Evolutionary conservation across 30 jellyfish, hydroid and myxozoan species (phyloP).

Genomic region (Catostylus mosaicus): DNA sequence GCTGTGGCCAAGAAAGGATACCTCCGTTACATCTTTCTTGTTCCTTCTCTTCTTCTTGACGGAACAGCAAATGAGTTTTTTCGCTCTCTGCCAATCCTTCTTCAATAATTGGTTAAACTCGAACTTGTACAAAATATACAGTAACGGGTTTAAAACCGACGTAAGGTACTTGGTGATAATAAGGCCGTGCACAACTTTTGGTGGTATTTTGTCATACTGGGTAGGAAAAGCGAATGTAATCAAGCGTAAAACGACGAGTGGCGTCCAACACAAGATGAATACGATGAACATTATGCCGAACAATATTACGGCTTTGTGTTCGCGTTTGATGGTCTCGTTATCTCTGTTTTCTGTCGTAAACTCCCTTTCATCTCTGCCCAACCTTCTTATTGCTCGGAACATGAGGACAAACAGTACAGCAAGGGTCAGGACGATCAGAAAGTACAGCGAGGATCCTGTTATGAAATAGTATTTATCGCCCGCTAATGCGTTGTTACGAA

Average conservation of each 20-base stretch:
- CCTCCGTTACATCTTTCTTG: conserved; percentile 25
- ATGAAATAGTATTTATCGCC: conserved; percentile 43
- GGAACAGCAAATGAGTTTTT: conserved; percentile 14
- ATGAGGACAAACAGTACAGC: conserved; percentile 51
- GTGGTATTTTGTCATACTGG: conserved; percentile 12
- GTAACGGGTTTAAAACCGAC: conserved; percentile 55
- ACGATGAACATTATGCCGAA: conserved; percentile 63
- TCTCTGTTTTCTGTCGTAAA: conserved; percentile 49
- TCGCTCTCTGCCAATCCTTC: conserved; percentile 29
- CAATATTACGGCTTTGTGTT: conserved; percentile 54
- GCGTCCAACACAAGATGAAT: conserved; percentile 74
- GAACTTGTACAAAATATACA: conserved; percentile 54
- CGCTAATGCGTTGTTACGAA: neutral
- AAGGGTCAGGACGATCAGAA: conserved; percentile 28
- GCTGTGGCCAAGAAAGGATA: conserved; percentile 10
- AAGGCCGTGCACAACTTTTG: conserved; percentile 23
- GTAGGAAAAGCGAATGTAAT: conserved; percentile 40
- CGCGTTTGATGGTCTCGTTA: conserved; percentile 48
- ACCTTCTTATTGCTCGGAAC: conserved; percentile 58
- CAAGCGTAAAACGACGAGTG: conserved; percentile 62
- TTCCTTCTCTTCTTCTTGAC: conserved; percentile 3
- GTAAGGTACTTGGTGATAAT: conserved; percentile 56
- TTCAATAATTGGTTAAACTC: conserved; percentile 61
- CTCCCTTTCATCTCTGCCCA: conserved; percentile 66
- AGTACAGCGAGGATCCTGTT: conserved; percentile 25